Percentiles rank a stretch among this genome's conserved stretches.
These are phyloP conservation scores for Limnephilus marmoratus DNA, from an alignment of 2,888 invertebrate species.

Conservation along the genomic window DNA sequence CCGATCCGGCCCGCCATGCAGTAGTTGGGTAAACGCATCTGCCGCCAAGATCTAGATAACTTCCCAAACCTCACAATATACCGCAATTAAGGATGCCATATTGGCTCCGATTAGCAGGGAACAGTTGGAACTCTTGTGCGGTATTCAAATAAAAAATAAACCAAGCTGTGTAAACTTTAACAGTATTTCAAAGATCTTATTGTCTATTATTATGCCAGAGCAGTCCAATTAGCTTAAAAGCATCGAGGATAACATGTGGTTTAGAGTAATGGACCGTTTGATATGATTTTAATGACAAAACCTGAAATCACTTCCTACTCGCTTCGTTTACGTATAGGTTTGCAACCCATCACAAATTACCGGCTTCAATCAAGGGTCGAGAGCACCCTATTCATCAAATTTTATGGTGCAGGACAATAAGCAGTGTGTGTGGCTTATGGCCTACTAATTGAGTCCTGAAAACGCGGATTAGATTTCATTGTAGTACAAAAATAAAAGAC, in stretches of 20 bases:
- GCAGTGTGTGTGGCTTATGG: neutral
- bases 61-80: too few species aligned
- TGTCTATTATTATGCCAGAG: neutral
- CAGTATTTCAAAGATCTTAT: neutral
- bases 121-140: too few species aligned
- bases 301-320: neutral
- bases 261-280: slow-evolving; percentile 37
- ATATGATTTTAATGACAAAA: slow-evolving; percentile 35
- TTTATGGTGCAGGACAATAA: neutral
- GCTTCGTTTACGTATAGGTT: neutral
- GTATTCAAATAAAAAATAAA: neutral
- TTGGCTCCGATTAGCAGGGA: too few species aligned
- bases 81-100: too few species aligned
- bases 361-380: neutral
- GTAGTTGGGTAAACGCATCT: too few species aligned
- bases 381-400: neutral
- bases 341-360: neutral
- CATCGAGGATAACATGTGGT: neutral
- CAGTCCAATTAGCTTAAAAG: neutral
- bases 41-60: too few species aligned
- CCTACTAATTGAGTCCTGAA: neutral
- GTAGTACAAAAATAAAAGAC: neutral
- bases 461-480: neutral
- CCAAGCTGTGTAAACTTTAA: neutral
- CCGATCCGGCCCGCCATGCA: too few species aligned